Evolutionary conservation across 2,888 invertebrate species (phyloP), one percentile per base, ranked within the genome.

Genomic region (Apotomis betuletana): DNA sequence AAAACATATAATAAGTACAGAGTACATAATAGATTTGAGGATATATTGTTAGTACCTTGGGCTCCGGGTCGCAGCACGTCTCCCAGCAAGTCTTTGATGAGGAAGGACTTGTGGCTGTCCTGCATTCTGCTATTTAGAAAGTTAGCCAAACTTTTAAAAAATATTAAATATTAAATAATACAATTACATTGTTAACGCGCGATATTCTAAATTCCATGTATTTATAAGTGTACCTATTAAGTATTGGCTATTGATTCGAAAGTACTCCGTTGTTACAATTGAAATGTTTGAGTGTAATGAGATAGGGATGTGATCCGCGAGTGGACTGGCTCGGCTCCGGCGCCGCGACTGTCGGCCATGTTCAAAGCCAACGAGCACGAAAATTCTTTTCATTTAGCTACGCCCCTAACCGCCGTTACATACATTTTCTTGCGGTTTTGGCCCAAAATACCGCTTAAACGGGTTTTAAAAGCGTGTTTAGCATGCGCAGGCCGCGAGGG

Each of bases 11-110:
- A 49, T 4, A 49, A 49, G 9, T 9, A 10, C 8, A 49, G 10
- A 9, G 9, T 9, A 49, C 5, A 9, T 41, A 9, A 10, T 9
- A 49, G 3, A 49, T 9, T 9, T 10, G 3, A 9, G 9, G 3
- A 9, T 49, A 9, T 49, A 49, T 9, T 9, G 41, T 49, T 3
- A 74, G 55, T 73, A 74, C 84, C 83, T 61, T 77, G 74, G 0
- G 78, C 82, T 3, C 86, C 89, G 2, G 91, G 88, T 60, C 88
- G 87, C 78, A 96, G 86, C 75, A 96, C 96, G 82, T 97, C 97
- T 12, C 97, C 96, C 67, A 97, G 94, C 60, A 97, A 94, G 87
- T 97, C 97, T 83, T 96, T 95, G 78, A 97, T 97, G 75, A 97
- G 90, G 88, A 97, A 97, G 9, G 97, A 97, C 85, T 97, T 97